A percentile compares a stretch with the other conserved stretches of the same genome.
These are phyloP conservation scores for Tenthredo notha DNA, from an alignment of 2,888 invertebrate genomes.

Conservation along the genomic window DNA sequence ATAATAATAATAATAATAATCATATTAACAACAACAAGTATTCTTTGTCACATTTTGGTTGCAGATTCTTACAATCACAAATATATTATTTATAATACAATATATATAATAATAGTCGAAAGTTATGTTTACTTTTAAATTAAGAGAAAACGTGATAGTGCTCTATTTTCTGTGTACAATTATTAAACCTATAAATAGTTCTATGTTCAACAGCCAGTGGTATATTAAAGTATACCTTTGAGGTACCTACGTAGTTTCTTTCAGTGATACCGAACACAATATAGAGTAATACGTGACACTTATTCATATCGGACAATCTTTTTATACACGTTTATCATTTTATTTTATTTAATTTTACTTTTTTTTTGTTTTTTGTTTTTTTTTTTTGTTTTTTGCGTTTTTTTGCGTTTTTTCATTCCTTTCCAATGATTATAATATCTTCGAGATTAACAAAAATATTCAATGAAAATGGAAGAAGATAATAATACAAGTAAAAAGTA, in stretches of 20 bases:
- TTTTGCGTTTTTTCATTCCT: constrained; percentile 4
- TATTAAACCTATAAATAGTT: constrained; percentile 77
- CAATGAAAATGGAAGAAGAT: not conserved
- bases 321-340: constrained; percentile 30
- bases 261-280: constrained; percentile 75
- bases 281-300: constrained; percentile 56
- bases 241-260: constrained; percentile 78
- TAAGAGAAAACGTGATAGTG: constrained; percentile 76
- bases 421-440: not conserved
- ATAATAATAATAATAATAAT: constrained; percentile 70
- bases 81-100: constrained; percentile 76
- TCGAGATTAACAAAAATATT: not conserved
- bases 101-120: constrained; percentile 69
- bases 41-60: constrained; percentile 78
- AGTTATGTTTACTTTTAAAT: constrained; percentile 72
- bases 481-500: constrained; percentile 34
- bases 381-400: constrained; percentile 1
- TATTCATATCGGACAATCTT: constrained; percentile 57
- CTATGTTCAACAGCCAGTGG: constrained; percentile 79
- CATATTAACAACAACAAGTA: constrained; percentile 78
- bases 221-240: constrained; percentile 78
- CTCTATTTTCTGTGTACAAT: constrained; percentile 76
- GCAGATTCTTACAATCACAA: constrained; percentile 78
- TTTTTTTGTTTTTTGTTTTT: constrained; percentile 11
- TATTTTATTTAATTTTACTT: not conserved